A percentile compares a stretch with the other conserved stretches of the same genome.
Evolutionary conservation across 2,888 invertebrate species (phyloP).

Genomic region (Drosophila hamatofila): DNA sequence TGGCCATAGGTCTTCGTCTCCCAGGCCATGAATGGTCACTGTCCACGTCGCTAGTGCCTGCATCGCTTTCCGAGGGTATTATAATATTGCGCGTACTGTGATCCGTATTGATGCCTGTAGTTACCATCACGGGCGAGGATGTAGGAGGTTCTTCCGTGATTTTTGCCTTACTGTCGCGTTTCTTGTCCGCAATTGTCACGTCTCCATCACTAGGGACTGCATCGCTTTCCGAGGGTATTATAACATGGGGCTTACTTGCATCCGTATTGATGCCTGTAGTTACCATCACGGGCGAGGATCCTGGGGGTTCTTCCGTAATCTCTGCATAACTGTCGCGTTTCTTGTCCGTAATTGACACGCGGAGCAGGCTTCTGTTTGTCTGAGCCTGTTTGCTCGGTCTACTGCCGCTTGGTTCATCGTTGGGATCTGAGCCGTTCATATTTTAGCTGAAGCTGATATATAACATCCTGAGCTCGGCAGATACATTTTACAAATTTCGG

Average conservation of each 20-base stretch:
- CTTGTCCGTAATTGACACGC: neutral
- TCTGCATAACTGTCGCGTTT: neutral
- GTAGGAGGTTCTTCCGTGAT: too few species aligned
- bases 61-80: neutral
- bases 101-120: neutral
- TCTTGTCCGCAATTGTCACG: neutral
- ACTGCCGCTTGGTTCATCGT: slow-evolving; percentile 21
- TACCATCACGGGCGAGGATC: neutral
- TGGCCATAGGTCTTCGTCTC: neutral
- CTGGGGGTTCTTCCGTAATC: too few species aligned
- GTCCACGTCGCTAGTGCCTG: neutral
- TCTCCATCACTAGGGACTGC: neutral
- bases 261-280: neutral
- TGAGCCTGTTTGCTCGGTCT: neutral
- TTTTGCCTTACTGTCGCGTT: neutral
- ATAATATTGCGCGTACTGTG: fast-evolving
- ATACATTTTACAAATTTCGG: slow-evolving; percentile 66
- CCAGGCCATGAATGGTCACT: slow-evolving; percentile 1
- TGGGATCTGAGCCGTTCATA: slow-evolving; percentile 39
- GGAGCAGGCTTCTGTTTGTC: neutral
- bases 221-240: neutral
- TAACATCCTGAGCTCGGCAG: slow-evolving; percentile 11
- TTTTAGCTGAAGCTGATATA: slow-evolving; percentile 32
- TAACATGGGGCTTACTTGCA: fast-evolving
- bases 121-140: neutral